Evolutionary conservation across 2,797 vertebrate species (phyloP).

Genomic region (Onychomys torridus): DNA sequence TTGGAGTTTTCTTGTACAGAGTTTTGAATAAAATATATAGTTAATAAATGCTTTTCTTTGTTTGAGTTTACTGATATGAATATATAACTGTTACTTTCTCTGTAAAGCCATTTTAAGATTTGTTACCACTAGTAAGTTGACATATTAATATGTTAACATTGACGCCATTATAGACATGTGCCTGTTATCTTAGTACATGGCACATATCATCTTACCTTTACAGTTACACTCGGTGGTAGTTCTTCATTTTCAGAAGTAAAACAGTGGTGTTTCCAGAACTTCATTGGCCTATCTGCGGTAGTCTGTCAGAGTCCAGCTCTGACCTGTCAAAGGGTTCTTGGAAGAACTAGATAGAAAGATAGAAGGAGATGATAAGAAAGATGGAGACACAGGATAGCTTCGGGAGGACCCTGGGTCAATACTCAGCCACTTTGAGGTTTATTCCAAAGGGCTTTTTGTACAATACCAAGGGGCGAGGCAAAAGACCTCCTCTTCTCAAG

Average conservation of each 20-base stretch:
- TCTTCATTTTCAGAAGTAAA: background rate
- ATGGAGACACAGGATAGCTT: too few relatives aligned
- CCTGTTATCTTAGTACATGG: background rate
- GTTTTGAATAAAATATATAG: background rate
- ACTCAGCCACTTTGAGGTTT: too few relatives aligned
- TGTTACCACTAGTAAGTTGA: background rate
- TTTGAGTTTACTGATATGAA: background rate
- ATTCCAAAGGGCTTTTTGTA: too few relatives aligned
- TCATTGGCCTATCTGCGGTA: background rate
- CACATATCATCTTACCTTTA: background rate
- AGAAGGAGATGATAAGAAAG: too few relatives aligned
- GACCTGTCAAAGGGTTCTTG: too few relatives aligned
- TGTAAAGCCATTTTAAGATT: background rate
- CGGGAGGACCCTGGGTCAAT: too few relatives aligned
- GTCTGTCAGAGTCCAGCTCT: too few relatives aligned
- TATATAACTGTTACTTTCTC: background rate
- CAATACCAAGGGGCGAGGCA: too few relatives aligned
- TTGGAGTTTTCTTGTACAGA: background rate
- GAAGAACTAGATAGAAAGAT: too few relatives aligned
- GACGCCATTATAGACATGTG: background rate
- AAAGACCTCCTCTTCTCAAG: too few relatives aligned
- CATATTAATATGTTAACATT: background rate
- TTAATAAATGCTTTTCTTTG: constrained; percentile 46
- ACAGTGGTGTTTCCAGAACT: background rate
- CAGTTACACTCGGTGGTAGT: background rate